phyloP scores from a whole-genome alignment of 2,797 vertebrate species.

The Catamblyrhynchus diadema region DNA sequence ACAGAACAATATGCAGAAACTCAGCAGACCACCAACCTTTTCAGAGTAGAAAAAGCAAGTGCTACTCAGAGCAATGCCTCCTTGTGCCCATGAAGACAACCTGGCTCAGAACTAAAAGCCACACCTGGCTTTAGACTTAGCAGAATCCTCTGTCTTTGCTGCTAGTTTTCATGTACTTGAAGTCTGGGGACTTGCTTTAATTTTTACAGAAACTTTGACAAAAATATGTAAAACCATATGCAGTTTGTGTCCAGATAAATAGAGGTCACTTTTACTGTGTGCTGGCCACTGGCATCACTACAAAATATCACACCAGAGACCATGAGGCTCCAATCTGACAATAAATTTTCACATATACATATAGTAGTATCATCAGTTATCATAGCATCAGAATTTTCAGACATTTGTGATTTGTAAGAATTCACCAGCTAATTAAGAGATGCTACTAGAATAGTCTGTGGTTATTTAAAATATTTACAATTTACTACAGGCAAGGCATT shows the following conservation, averaged over 20 bases:
- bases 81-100: not conserved
- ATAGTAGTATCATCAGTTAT: not conserved
- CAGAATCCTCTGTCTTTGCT: not conserved
- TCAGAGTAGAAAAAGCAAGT: not conserved
- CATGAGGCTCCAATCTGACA: not conserved
- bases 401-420: not conserved
- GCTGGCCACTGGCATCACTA: not conserved
- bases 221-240: not conserved
- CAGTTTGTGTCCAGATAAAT: not conserved
- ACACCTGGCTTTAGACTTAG: not conserved
- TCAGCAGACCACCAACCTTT: not conserved
- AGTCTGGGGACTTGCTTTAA: not conserved
- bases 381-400: not conserved
- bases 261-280: not conserved
- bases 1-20: not conserved
- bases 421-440: not conserved
- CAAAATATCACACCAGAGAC: not conserved
- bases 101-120: not conserved
- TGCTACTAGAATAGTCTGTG: not conserved
- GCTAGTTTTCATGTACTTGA: not conserved
- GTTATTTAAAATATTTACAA: constrained; percentile 10
- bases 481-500: not conserved
- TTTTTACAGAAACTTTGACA: not conserved
- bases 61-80: not conserved
- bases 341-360: not conserved